Conservation (phyloP, 2,113 vertebrate species). For the Candoia aspera region DNA sequence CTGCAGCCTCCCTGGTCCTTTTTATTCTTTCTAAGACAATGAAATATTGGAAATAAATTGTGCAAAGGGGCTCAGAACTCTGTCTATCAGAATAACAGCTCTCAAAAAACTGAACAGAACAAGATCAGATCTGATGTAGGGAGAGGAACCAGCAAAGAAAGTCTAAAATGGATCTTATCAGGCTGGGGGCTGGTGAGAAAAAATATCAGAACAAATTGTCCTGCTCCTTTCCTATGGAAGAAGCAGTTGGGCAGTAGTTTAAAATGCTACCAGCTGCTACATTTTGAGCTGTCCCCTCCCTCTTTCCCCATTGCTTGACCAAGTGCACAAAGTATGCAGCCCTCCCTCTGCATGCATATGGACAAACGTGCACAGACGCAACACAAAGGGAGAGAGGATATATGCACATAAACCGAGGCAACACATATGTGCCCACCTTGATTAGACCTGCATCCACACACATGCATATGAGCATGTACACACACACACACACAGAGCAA, state of each 20-base stretch:
- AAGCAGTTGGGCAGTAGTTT: neutral
- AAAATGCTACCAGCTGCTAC: neutral
- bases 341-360: neutral
- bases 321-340: neutral
- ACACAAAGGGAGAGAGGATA: neutral
- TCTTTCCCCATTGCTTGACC: neutral
- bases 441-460: too few relatives aligned
- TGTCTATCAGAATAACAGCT: too few relatives aligned
- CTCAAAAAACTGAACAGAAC: neutral
- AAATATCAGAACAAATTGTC: neutral
- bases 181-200: neutral
- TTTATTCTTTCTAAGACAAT: neutral
- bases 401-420: too few relatives aligned
- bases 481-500: too few relatives aligned
- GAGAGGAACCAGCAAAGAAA: neutral
- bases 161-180: neutral
- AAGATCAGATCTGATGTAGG: neutral
- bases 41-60: neutral
- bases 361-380: neutral
- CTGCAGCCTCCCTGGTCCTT: neutral
- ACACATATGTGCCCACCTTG: too few relatives aligned
- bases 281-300: neutral
- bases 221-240: neutral
- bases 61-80: neutral
- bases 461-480: too few relatives aligned